Evolutionary conservation across 1,140 invertebrate genomes (phyloP).

Genomic region (Drosophila melanogaster): Release_6_plus_ISO1_MT NT_037436.4:18726501-18727000

Average conservation of each 20-base stretch:
- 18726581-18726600: too few relatives aligned
- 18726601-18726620: too few relatives aligned
- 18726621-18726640: too few relatives aligned
- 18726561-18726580: too few relatives aligned
- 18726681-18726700: conserved; percentile 37
- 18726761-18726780: not conserved
- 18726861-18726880: conserved; percentile 6
- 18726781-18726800: conserved; percentile 32
- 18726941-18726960: not conserved
- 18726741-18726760: conserved; percentile 21
- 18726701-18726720: conserved; percentile 39
- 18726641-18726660: not conserved
- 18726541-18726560: too few relatives aligned
- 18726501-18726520: too few relatives aligned
- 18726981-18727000: not conserved
- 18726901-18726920: not conserved
- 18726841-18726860: too few relatives aligned
- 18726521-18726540: too few relatives aligned
- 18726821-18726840: not conserved
- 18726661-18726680: not conserved
- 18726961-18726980: not conserved
- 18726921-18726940: not conserved
- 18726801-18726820: conserved; percentile 31
- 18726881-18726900: not conserved
- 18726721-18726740: conserved; percentile 22